Percentiles rank a stretch among this genome's conserved stretches.
phyloP scores from a whole-genome alignment of 2,888 invertebrate species.

The Dynastes hyllus region DNA sequence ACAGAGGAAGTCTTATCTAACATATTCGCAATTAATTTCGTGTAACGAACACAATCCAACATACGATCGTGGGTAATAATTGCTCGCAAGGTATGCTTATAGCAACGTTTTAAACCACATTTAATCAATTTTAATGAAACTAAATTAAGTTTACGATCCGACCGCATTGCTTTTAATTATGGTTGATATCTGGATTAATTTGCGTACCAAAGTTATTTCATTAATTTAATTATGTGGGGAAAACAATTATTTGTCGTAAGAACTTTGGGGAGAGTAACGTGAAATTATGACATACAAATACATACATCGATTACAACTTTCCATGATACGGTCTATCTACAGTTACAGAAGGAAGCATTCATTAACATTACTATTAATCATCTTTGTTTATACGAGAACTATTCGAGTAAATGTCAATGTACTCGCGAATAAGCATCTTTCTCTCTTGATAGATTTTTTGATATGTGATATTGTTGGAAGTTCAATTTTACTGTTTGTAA shows the following conservation, averaged over 20 bases:
- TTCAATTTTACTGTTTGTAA: too few species aligned
- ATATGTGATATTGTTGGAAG: too few species aligned
- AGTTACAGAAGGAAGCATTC: too few species aligned
- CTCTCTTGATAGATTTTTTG: too few species aligned
- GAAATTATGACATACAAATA: too few species aligned
- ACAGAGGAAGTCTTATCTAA: background rate
- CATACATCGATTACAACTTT: background rate
- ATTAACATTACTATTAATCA: too few species aligned
- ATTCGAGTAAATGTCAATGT: too few species aligned
- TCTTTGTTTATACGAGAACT: too few species aligned
- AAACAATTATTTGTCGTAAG: background rate
- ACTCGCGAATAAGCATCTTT: too few species aligned
- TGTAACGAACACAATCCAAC: conserved; percentile 4
- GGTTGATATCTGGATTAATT: conserved; percentile 27
- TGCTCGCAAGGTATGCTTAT: conserved; percentile 5
- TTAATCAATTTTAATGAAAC: conserved; percentile 30
- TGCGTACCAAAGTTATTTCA: conserved; percentile 16
- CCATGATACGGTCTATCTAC: too few species aligned
- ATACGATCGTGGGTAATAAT: background rate
- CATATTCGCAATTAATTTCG: conserved; percentile 2
- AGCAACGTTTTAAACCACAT: conserved; percentile 16
- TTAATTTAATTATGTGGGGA: conserved; percentile 31
- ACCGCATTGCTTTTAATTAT: conserved; percentile 20
- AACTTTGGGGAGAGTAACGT: background rate
- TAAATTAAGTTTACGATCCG: conserved; percentile 18